Conservation (phyloP, 2,113 vertebrate species). For the Urocolius indicus region DNA sequence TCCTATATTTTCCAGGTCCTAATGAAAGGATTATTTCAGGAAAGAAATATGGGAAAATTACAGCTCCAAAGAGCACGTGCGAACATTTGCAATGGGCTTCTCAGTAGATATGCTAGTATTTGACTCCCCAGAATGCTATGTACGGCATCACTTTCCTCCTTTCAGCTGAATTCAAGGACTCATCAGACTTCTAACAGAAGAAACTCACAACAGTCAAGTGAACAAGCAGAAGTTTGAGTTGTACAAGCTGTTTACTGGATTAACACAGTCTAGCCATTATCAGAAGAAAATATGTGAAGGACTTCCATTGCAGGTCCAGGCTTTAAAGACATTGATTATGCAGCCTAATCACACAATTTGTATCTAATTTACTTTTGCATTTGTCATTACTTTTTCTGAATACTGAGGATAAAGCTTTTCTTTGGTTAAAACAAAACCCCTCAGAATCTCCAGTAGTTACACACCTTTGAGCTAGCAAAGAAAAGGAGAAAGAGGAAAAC, state of each 20-base stretch:
- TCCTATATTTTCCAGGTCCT: background rate
- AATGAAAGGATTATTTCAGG: background rate
- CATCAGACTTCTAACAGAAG: background rate
- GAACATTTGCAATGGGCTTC: background rate
- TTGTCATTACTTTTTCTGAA: background rate
- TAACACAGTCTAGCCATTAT: background rate
- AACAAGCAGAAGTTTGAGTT: background rate
- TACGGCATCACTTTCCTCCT: background rate
- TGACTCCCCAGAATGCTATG: background rate
- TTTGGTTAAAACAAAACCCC: background rate
- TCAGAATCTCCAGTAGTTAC: background rate
- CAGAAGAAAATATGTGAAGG: background rate
- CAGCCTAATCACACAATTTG: background rate
- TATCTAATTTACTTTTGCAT: background rate
- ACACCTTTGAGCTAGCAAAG: background rate
- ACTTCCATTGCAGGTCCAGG: background rate
- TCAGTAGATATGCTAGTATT: background rate
- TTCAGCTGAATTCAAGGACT: background rate
- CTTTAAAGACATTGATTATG: background rate
- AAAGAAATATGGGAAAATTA: background rate
- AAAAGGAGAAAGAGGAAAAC: background rate
- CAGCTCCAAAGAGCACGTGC: rapidly evolving
- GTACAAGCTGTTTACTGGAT: background rate
- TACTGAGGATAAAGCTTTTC: background rate
- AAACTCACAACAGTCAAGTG: background rate